Evolutionary conservation across 2,797 vertebrate species (phyloP).

Genomic region (Aselliscus stoliczkanus): DNA sequence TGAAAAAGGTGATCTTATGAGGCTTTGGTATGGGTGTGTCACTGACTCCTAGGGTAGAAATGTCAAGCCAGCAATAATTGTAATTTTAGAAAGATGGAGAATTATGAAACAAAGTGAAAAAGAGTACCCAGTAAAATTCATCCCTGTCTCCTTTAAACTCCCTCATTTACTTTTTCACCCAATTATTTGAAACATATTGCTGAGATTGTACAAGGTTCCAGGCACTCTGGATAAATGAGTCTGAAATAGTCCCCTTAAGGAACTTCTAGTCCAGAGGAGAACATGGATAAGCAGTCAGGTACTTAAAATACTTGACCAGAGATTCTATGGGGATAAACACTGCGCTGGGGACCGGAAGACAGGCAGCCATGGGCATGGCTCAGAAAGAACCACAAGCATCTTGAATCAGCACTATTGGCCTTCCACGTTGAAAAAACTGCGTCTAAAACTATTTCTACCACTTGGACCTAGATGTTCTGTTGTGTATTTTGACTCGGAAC

Average conservation of each 20-base stretch:
- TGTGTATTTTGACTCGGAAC: not conserved
- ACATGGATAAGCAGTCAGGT: not conserved
- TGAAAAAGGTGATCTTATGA: not conserved
- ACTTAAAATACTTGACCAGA: not conserved
- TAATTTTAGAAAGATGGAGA: not conserved
- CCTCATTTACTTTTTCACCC: not conserved
- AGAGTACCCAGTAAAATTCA: not conserved
- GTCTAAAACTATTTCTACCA: not conserved
- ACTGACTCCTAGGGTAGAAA: not conserved
- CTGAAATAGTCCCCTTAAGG: not conserved
- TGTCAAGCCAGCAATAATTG: not conserved
- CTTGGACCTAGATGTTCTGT: not conserved
- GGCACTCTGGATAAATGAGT: not conserved
- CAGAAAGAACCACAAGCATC: not conserved
- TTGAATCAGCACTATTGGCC: not conserved
- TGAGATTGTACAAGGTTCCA: not conserved
- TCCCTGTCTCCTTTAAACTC: not conserved
- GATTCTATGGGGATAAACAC: not conserved
- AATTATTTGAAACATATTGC: not conserved
- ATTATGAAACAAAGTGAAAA: not conserved
- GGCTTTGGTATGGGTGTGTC: not conserved
- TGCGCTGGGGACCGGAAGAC: not conserved
- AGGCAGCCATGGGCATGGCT: not conserved
- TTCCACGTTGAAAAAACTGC: not conserved
- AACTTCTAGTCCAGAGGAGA: not conserved